Evolutionary conservation across 2,888 invertebrate genomes (phyloP).

Genomic region (Drosophila kambysellisi): DNA sequence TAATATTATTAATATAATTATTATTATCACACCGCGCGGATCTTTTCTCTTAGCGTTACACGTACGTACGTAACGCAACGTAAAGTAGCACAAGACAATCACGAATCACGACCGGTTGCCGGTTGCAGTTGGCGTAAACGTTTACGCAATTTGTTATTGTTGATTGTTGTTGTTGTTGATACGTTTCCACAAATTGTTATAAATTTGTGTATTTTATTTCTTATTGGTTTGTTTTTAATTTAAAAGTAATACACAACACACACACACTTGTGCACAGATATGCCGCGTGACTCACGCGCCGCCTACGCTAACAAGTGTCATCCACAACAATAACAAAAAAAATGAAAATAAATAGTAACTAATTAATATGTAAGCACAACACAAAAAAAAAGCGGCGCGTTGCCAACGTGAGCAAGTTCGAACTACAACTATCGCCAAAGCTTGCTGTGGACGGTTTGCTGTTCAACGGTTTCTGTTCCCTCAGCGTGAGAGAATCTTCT

Average conservation of each 20-base stretch:
- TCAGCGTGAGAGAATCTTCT: slow-evolving; percentile 67
- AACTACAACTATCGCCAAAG: slow-evolving; percentile 62
- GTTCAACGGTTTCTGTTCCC: slow-evolving; percentile 43
- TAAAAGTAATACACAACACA: slow-evolving; percentile 30
- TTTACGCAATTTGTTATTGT: slow-evolving; percentile 46
- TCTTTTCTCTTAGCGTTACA: slow-evolving; percentile 30
- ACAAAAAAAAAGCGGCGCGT: slow-evolving; percentile 43
- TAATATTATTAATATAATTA: slow-evolving; percentile 48
- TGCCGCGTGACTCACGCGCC: slow-evolving; percentile 45
- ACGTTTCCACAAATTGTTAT: slow-evolving; percentile 50
- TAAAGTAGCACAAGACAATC: slow-evolving; percentile 30
- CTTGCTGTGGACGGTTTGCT: slow-evolving; percentile 32
- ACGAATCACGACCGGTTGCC: slow-evolving; percentile 40
- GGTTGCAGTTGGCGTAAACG: slow-evolving; percentile 49
- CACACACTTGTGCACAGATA: slow-evolving; percentile 20
- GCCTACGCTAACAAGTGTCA: slow-evolving; percentile 56
- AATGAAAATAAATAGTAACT: slow-evolving; percentile 55
- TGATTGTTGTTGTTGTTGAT: slow-evolving; percentile 43
- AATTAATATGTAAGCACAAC: slow-evolving; percentile 38
- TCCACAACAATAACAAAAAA: slow-evolving; percentile 30
- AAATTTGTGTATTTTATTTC: slow-evolving; percentile 34
- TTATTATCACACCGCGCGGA: slow-evolving; percentile 50
- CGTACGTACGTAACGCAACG: slow-evolving; percentile 51
- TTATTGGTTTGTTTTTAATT: slow-evolving; percentile 25
- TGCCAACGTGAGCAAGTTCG: slow-evolving; percentile 60